Conservation (phyloP, 2,888 invertebrate genomes). For the Perdita meconis region DNA sequence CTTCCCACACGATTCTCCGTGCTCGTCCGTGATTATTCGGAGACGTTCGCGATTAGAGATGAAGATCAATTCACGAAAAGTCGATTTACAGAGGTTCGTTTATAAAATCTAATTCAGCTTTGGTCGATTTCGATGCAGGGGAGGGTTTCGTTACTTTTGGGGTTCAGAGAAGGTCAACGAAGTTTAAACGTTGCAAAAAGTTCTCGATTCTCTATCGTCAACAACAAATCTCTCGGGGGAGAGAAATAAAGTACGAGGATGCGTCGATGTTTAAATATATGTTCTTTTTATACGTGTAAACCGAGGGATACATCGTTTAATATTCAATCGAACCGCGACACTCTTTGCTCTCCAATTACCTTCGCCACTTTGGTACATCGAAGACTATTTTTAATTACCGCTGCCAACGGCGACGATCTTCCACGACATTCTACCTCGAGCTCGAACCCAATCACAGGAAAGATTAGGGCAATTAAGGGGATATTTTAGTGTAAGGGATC, state of each 20-base stretch:
- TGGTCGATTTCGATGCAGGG: not conserved
- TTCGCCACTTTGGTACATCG: slow-evolving; percentile 30
- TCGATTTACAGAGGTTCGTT: no score
- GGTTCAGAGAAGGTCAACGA: slow-evolving; percentile 29
- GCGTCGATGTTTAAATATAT: slow-evolving; percentile 54
- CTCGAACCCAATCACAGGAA: not conserved
- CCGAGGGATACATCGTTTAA: slow-evolving; percentile 58
- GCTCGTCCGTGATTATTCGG: no score
- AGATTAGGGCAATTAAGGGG: not conserved
- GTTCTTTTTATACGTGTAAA: slow-evolving; percentile 55
- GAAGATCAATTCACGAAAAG: no score
- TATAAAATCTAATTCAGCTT: not conserved
- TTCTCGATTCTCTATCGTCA: slow-evolving; percentile 8
- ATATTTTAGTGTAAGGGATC: no score
- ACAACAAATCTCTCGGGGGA: slow-evolving; percentile 31
- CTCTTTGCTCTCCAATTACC: slow-evolving; percentile 19
- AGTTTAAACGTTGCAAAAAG: slow-evolving; percentile 22
- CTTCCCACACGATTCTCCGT: no score
- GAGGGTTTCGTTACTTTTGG: no score
- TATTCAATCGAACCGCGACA: slow-evolving; percentile 54
- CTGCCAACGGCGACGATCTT: not conserved
- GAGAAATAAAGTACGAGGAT: slow-evolving; percentile 33
- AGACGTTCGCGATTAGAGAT: no score
- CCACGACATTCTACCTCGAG: slow-evolving; percentile 15
- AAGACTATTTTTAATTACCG: slow-evolving; percentile 18